Percentiles rank a stretch among this genome's conserved stretches.
phyloP scores from a whole-genome alignment of 2,888 invertebrate species.

The Nemotelus nigrinus region DNA sequence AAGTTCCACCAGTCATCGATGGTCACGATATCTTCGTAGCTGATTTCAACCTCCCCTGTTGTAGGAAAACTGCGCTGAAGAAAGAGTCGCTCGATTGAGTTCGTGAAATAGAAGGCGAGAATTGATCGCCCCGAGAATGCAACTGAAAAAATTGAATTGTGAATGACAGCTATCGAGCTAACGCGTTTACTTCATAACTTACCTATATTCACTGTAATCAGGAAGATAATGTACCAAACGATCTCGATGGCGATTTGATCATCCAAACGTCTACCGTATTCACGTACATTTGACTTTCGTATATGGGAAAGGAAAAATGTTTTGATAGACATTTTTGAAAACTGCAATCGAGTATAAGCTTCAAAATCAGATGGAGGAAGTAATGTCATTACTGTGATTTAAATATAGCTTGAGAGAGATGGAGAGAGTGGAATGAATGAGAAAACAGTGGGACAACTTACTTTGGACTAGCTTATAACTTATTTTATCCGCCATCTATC shows the following conservation, averaged over 20 bases:
- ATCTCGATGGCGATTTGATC: constrained; percentile 33
- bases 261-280: constrained; percentile 21
- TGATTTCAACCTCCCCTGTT: constrained; percentile 52
- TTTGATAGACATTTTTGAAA: constrained; percentile 26
- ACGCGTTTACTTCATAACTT: neutral
- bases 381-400: no score
- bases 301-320: neutral
- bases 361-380: no score
- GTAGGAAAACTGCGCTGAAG: constrained; percentile 50
- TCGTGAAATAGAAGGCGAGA: constrained; percentile 56
- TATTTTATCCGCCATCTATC: no score
- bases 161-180: neutral
- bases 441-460: no score
- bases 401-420: no score
- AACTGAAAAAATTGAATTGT: constrained; percentile 51
- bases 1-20: constrained; percentile 56
- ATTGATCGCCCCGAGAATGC: constrained; percentile 54
- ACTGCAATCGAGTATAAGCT: no score
- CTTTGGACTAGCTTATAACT: no score
- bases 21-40: constrained; percentile 53
- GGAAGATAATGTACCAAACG: constrained; percentile 32
- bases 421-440: no score
- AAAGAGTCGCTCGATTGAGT: constrained; percentile 54
- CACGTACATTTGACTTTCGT: neutral
- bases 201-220: constrained; percentile 34